A percentile compares a stretch with the other conserved stretches of the same genome.
phyloP scores from a whole-genome alignment of 53 echinoderm and acorn worm species.

The Temnopleurus reevesii region DNA sequence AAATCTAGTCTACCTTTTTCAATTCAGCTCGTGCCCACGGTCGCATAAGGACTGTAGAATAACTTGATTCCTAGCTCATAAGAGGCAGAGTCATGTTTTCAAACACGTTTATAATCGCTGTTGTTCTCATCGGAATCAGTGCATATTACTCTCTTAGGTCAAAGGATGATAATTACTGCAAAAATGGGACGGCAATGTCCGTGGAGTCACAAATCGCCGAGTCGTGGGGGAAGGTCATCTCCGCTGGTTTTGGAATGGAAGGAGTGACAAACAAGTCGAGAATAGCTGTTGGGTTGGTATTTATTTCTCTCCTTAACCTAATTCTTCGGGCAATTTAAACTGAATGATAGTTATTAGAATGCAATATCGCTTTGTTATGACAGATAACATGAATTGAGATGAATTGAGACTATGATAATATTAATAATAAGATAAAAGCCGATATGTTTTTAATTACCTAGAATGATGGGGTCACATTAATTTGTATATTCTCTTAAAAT shows the following conservation, averaged over 20 bases:
- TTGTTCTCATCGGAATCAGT: neutral
- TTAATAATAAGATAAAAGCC: neutral
- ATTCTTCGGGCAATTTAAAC: too few species aligned
- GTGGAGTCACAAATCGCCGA: constrained; percentile 35
- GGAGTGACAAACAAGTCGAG: constrained; percentile 34
- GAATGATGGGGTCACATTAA: too few species aligned
- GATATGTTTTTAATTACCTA: too few species aligned
- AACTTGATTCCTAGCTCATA: too few species aligned
- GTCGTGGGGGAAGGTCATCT: constrained; percentile 24
- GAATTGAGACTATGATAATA: neutral
- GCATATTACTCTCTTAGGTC: neutral
- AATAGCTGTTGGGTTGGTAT: constrained; percentile 73
- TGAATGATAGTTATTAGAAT: neutral
- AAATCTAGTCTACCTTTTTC: too few species aligned
- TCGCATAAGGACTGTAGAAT: too few species aligned
- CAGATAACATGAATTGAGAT: neutral
- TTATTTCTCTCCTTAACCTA: neutral
- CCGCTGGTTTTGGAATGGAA: neutral
- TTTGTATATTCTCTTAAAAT: too few species aligned
- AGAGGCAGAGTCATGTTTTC: constrained; percentile 44
- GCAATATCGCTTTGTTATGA: neutral
- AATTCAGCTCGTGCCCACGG: too few species aligned
- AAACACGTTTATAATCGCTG: neutral
- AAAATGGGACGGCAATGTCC: neutral
- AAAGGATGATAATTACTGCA: neutral